Evolutionary conservation across 2,113 vertebrate species (phyloP).

Genomic region (Tonatia bakeri): DNA sequence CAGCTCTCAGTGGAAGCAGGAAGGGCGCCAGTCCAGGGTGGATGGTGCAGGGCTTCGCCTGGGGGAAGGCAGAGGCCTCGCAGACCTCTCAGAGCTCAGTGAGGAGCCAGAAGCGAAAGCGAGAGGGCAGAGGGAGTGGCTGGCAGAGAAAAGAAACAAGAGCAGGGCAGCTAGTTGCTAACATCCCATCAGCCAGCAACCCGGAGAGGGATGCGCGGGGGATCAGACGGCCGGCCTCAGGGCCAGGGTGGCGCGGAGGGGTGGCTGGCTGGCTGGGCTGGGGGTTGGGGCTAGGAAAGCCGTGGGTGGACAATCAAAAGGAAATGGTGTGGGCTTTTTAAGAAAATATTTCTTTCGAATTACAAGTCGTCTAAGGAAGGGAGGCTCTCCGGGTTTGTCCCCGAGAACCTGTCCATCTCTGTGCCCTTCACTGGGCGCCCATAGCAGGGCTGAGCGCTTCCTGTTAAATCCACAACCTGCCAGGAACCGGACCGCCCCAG

Average conservation of each 20-base stretch:
- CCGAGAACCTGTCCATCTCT: neutral
- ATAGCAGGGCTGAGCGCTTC: neutral
- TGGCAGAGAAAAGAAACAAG: neutral
- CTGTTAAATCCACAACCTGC: neutral
- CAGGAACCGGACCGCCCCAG: neutral
- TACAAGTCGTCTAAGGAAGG: neutral
- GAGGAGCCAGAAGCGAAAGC: neutral
- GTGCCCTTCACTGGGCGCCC: neutral
- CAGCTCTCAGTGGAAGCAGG: neutral
- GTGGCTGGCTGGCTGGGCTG: no score
- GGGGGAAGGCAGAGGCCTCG: neutral
- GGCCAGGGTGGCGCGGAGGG: neutral
- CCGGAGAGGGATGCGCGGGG: neutral
- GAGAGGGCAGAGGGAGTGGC: neutral
- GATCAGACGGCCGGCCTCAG: neutral
- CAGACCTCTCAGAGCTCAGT: neutral
- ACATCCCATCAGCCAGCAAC: fast-evolving
- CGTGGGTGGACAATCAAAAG: neutral
- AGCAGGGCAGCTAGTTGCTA: no score
- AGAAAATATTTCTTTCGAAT: neutral
- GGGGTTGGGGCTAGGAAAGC: neutral
- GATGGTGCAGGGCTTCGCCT: neutral
- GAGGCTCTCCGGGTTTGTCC: neutral
- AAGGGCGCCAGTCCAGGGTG: neutral
- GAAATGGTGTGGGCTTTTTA: neutral